Percentiles rank a stretch among this genome's conserved stretches.
These are phyloP conservation scores for Fistularia tabacaria DNA, from an alignment of 2,797 vertebrate species.

Conservation along the genomic window DNA sequence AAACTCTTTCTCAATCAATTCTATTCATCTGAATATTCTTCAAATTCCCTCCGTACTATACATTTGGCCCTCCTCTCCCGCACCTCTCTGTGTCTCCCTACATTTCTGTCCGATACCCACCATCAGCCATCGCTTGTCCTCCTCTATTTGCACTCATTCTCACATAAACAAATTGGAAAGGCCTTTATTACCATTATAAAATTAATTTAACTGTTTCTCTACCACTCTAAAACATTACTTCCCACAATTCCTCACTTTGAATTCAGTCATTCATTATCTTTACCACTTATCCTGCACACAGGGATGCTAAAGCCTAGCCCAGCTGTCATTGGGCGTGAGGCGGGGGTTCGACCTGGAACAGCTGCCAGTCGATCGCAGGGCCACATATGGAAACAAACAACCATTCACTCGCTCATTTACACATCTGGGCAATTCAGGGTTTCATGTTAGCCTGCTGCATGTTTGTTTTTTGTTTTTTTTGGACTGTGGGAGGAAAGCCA, in stretches of 20 bases:
- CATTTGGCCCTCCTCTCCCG: constrained; percentile 1
- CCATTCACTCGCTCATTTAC: too few species aligned
- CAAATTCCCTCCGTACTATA: too few species aligned
- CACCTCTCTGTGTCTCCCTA: constrained; percentile 39
- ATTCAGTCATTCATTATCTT: too few species aligned
- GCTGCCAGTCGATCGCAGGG: too few species aligned
- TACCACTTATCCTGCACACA: too few species aligned
- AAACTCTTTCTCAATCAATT: constrained; percentile 7
- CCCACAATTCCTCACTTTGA: constrained; percentile 40
- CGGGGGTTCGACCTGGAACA: too few species aligned
- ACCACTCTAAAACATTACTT: constrained; percentile 44
- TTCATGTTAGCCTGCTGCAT: constrained; percentile 1
- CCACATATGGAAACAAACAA: too few species aligned
- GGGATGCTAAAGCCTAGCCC: too few species aligned
- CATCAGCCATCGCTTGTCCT: constrained; percentile 64
- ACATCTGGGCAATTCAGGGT: too few species aligned
- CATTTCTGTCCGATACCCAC: constrained; percentile 56
- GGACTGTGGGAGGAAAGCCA: too few species aligned
- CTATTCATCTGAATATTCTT: constrained; percentile 1
- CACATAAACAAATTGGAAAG: constrained; percentile 49
- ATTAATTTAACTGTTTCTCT: constrained; percentile 52
- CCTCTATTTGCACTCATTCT: constrained; percentile 53
- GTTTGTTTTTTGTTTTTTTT: background rate
- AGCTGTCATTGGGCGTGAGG: too few species aligned
- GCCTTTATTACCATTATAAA: constrained; percentile 68